Conservation (phyloP, 1,140 invertebrate genomes). For the Diploscapter pachys region DNA sequence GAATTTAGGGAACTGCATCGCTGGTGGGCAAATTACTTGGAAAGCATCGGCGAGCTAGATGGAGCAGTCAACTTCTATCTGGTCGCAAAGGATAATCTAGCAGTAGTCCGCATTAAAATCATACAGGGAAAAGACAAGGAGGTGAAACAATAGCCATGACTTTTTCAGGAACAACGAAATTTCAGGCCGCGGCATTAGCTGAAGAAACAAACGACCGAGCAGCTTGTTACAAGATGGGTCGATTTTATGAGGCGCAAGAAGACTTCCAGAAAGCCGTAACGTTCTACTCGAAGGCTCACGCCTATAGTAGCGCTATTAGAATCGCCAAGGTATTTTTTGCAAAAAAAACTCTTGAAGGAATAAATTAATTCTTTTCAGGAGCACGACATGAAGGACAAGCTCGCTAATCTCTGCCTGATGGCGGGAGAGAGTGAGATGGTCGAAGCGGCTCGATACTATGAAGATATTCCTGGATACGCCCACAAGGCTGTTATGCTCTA, state of each 20-base stretch:
- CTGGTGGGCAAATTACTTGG: slow-evolving; percentile 96
- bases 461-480: slow-evolving; percentile 67
- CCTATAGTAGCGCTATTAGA: slow-evolving; percentile 82
- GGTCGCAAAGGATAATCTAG: slow-evolving; percentile 77
- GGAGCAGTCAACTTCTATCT: slow-evolving; percentile 83
- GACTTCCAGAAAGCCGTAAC: slow-evolving; percentile 82
- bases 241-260: slow-evolving; percentile 80
- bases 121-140: slow-evolving; percentile 24
- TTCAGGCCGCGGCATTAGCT: slow-evolving; percentile 71
- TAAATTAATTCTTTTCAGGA: slow-evolving; percentile 63
- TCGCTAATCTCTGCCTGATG: slow-evolving; percentile 78
- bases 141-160: background rate
- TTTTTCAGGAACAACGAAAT: slow-evolving; percentile 59
- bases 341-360: too few relatives aligned
- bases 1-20: slow-evolving; percentile 66
- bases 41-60: slow-evolving; percentile 87
- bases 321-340: slow-evolving; percentile 72
- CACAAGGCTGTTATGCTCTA: slow-evolving; percentile 88
- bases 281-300: slow-evolving; percentile 74
- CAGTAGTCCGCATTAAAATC: slow-evolving; percentile 69
- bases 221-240: slow-evolving; percentile 82
- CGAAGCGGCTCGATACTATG: slow-evolving; percentile 82
- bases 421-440: slow-evolving; percentile 75
- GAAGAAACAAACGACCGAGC: slow-evolving; percentile 71
- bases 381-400: slow-evolving; percentile 75